Percentiles rank a stretch among this genome's conserved stretches.
Conservation (phyloP, 2,888 invertebrate species). For the Trachelus iudaicus region DNA sequence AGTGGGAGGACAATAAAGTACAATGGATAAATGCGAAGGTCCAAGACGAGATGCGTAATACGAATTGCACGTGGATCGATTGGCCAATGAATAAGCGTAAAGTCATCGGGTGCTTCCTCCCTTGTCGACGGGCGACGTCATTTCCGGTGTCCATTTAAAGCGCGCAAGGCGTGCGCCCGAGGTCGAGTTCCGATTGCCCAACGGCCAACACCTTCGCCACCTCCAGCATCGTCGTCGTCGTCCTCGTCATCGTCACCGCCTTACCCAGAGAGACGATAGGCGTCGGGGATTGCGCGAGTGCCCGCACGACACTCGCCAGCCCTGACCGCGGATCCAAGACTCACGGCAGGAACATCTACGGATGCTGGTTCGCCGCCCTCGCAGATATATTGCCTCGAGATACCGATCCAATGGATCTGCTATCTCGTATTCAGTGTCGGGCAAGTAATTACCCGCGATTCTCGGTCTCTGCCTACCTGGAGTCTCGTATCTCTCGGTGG, state of each 20-base stretch:
- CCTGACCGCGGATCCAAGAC: neutral
- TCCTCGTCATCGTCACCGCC: neutral
- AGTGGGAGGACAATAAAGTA: constrained; percentile 56
- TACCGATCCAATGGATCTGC: neutral
- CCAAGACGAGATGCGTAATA: constrained; percentile 6
- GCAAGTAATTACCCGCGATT: neutral
- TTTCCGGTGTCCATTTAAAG: constrained; percentile 61
- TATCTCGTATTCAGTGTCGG: constrained; percentile 3
- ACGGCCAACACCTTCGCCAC: constrained; percentile 22
- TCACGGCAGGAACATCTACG: neutral
- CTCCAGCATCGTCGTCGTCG: neutral
- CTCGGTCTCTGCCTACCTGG: neutral
- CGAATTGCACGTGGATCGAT: constrained; percentile 2
- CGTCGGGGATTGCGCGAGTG: neutral
- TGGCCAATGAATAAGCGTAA: neutral
- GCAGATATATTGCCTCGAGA: neutral
- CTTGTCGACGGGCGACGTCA: constrained; percentile 32
- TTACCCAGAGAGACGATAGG: neutral
- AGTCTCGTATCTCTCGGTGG: neutral
- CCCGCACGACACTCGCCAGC: neutral
- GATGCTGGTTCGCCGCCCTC: neutral
- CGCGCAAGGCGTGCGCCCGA: constrained; percentile 55
- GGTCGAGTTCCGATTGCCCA: constrained; percentile 64
- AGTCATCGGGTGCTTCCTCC: constrained; percentile 23
- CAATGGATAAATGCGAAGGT: constrained; percentile 3